Evolutionary conservation across 2,888 invertebrate genomes (phyloP), one percentile per base, ranked within the genome.

Genomic region (Geotrupes spiniger): DNA sequence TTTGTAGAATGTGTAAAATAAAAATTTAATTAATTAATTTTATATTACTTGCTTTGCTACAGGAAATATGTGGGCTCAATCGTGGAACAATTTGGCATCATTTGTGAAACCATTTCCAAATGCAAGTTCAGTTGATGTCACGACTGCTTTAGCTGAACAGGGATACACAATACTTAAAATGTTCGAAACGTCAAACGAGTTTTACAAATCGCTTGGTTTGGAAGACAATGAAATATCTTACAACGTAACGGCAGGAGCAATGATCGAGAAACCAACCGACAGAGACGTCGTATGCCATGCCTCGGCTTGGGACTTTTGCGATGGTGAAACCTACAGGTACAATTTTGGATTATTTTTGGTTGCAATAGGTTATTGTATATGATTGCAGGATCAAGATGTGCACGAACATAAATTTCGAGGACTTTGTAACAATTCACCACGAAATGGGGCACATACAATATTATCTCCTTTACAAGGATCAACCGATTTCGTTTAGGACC

Each of bases 391-490:
- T 84, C 49, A 77, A 79, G 54, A 79, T 83, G 65, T 85, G 84
- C 55, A 81, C 82, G 0, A 68, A 73, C 1, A 70, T 81, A 6
- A 78, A 77, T 0, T 75, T 72, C 54, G 76, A 74, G 5, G 77
- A 83, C 65, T 80, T 85, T 57, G 73, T 79, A 49, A 84, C 82
- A 0, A 81, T 84, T 1, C 86, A 89, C 57, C 88, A 89, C 59
- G 89, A 89, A 70, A 85, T 84, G 66, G 83, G 83, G 0, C 83
- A 84, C 53, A 78, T 84, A 1, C 79, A 84, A 58, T 85, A 84
- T 60, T 82, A 77, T 62, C 74, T 79, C 50, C 78, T 80, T 49
- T 84, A 84, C 58, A 73, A 76, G 29, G 66, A 80, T 51, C 75
- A 78, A 49, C 77, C 79, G 2, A 74, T 78, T 0, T 59, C 70